Conservation (phyloP, 2,113 vertebrate genomes). For the Bettongia penicillata region DNA sequence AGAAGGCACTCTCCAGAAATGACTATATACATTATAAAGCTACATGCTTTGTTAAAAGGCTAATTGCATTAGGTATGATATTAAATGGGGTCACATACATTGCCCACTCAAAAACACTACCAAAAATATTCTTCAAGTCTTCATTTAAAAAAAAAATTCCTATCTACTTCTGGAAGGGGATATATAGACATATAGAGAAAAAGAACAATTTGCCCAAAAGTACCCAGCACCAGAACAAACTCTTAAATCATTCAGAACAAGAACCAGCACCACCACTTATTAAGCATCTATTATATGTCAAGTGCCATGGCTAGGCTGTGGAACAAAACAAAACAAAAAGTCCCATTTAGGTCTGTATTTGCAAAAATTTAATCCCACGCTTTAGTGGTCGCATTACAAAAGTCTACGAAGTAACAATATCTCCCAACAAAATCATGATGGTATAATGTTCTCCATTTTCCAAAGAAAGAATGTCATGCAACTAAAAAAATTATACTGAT, state of each 20-base stretch:
- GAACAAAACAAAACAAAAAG: not conserved
- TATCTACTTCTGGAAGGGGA: not conserved
- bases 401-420: not conserved
- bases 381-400: not conserved
- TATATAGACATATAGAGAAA: not conserved
- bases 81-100: not conserved
- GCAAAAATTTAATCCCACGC: not conserved
- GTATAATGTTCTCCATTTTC: not conserved
- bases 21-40: not conserved
- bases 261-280: not conserved
- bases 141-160: not conserved
- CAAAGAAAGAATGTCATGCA: not conserved
- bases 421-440: not conserved
- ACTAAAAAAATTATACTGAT: not conserved
- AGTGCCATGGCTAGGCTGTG: not conserved
- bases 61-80: not conserved
- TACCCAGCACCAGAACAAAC: not conserved
- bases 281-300: not conserved
- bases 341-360: not conserved
- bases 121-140: constrained; percentile 7
- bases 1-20: not conserved
- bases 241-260: not conserved
- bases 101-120: not conserved
- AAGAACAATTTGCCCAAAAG: not conserved
- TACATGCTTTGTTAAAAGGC: not conserved